Base-by-base conservation (phyloP, 30 jellyfish, hydroid and myxozoan genomes). In the Rhopilema esculentum region DNA sequence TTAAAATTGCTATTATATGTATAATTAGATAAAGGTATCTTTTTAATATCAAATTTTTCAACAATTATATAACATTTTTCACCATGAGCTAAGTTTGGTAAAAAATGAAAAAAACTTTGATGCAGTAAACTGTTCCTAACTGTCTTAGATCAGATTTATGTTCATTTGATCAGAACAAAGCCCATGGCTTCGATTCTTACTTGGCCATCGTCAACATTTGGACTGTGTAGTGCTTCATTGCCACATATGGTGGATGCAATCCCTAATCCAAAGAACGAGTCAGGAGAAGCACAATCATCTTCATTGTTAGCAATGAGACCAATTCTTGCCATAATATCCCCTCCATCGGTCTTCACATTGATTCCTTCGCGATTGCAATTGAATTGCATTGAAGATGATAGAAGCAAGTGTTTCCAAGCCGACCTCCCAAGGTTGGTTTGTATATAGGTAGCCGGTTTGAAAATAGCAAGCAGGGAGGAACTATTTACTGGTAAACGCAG, bases 341-440 rank as follows among this genome's bases (percentile, higher is more conserved):
- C 22, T 1, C 24, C 20, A 15, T 27, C 64, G 9, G 6, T 6
- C 66, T 57, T 76, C 63, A 76, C 65, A 53, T 76, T 76, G 26
- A 76, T n/a, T 8, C 87, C 87, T 19, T 76, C 76, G 30, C 66
- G 28, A 62, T 76, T 76, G 62, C 87, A 76, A 27, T 76, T 49
- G 29, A 1, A 16, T 57, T 76, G 87, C 63, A 76, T 24, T 17
- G 87, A 49, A 48, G 74, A 76, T 4, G 75, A 57, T 27, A 62
- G 26, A 19, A 76, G 27, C 64, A 76, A 24, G 28, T 62, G 28
- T 28, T 76, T 49, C 87, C 87, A 76, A 1, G 87, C 75, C 0
- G 75, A 0, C 29, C 87, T 23, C 23, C 76, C 61, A 12, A 53
- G 28, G 20, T 12, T 50, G 12, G 87, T 76, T 7, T 9, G 28